These are phyloP conservation scores for Drosophila ambigua DNA, from an alignment of 1,140 invertebrate genomes.

Conservation along the genomic window DNA sequence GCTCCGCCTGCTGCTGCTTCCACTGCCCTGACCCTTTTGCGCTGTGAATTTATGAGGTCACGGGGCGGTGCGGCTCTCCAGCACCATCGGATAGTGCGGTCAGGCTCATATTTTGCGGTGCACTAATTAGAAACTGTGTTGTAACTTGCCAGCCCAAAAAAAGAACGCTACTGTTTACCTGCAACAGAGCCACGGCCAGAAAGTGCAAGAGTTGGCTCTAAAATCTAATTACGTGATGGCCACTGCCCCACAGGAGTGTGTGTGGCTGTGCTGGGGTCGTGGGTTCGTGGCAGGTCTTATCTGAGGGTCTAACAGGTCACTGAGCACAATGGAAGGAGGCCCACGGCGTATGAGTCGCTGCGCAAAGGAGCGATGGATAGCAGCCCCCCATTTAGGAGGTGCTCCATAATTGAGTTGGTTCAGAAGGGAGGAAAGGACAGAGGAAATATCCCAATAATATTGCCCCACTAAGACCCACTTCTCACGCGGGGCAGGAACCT, in stretches of 20 bases:
- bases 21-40: neutral
- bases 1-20: neutral
- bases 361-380: too few species aligned
- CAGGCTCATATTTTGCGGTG: slow-evolving; percentile 63
- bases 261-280: too few species aligned
- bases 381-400: too few species aligned
- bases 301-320: slow-evolving; percentile 53
- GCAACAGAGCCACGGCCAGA: slow-evolving; percentile 21
- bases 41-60: slow-evolving; percentile 54
- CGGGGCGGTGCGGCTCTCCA: neutral
- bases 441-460: too few species aligned
- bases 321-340: slow-evolving; percentile 30
- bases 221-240: slow-evolving; percentile 69
- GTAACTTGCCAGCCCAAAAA: slow-evolving; percentile 24
- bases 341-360: slow-evolving; percentile 12
- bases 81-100: slow-evolving; percentile 41
- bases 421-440: too few species aligned
- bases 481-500: slow-evolving; percentile 7
- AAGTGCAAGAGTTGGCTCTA: slow-evolving; percentile 59
- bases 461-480: slow-evolving; percentile 13
- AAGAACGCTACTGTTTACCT: slow-evolving; percentile 54
- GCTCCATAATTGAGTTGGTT: too few species aligned
- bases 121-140: slow-evolving; percentile 66
- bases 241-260: neutral
- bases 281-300: slow-evolving; percentile 42